These are phyloP conservation scores for Suillia variegata DNA, from an alignment of 2,888 invertebrate species.

Conservation along the genomic window DNA sequence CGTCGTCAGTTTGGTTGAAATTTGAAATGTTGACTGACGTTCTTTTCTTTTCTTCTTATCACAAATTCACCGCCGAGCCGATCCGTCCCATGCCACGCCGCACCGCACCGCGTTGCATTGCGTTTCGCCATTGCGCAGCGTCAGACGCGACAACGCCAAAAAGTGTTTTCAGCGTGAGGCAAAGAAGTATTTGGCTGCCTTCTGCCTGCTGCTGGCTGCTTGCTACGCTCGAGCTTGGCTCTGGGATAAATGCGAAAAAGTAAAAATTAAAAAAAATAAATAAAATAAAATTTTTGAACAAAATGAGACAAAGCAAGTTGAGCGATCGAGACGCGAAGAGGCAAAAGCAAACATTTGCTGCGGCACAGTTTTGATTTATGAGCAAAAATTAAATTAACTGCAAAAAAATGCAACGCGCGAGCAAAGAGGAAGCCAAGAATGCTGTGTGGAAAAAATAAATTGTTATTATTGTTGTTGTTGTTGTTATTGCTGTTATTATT, in stretches of 20 bases:
- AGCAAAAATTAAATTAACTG: constrained; percentile 51
- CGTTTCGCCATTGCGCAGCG: too few species aligned
- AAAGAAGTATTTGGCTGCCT: too few species aligned
- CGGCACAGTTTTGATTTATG: constrained; percentile 55
- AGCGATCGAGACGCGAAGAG: constrained; percentile 45
- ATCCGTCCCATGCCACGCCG: too few species aligned
- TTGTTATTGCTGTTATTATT: too few species aligned
- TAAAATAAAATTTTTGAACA: too few species aligned
- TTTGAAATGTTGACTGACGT: neutral
- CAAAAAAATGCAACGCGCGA: constrained; percentile 17
- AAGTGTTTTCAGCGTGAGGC: too few species aligned
- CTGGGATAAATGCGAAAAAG: neutral
- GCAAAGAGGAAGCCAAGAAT: neutral
- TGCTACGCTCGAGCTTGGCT: neutral
- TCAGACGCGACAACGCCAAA: too few species aligned
- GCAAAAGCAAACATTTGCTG: constrained; percentile 49
- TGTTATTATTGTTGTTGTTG: constrained; percentile 33
- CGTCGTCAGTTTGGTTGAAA: constrained; percentile 30
- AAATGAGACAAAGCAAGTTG: too few species aligned
- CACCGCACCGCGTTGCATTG: too few species aligned
- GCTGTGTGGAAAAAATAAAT: constrained; percentile 27
- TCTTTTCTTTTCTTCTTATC: neutral
- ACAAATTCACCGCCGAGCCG: too few species aligned
- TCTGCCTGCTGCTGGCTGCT: neutral
- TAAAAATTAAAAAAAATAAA: constrained; percentile 29